Percentiles rank a stretch among this genome's conserved stretches.
phyloP scores from a whole-genome alignment of 2,888 invertebrate species.

The Diarsia dahlii region DNA sequence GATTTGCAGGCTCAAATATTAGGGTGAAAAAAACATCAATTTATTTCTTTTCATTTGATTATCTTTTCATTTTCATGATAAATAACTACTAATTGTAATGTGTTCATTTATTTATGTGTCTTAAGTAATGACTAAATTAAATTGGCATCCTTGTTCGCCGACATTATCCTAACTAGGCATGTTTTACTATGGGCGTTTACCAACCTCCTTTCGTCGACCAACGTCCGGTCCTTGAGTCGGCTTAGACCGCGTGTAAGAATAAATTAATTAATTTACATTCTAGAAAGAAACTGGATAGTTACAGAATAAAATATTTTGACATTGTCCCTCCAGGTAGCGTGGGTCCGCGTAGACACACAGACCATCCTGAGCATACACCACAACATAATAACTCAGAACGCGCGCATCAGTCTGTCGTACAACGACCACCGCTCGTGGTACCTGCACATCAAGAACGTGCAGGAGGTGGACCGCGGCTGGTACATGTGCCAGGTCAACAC shows the following conservation, averaged over 20 bases:
- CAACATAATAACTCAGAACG: constrained; percentile 97
- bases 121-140: background rate
- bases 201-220: background rate
- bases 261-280: background rate
- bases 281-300: background rate
- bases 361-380: constrained; percentile 98
- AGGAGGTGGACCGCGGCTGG: constrained; percentile 97
- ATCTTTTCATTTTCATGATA: background rate
- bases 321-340: constrained; percentile 93
- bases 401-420: constrained; percentile 95
- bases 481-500: constrained; percentile 98
- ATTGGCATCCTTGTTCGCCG: background rate
- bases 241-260: background rate
- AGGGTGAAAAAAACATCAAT: no score
- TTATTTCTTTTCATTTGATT: no score
- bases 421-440: constrained; percentile 98
- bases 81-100: background rate
- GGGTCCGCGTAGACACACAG: constrained; percentile 98
- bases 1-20: no score
- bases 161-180: background rate
- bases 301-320: background rate
- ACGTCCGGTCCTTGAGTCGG: background rate
- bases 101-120: background rate
- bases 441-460: constrained; percentile 96
- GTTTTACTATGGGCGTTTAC: background rate